phyloP scores from a whole-genome alignment of 2,888 invertebrate species.

The Patella depressa region DNA sequence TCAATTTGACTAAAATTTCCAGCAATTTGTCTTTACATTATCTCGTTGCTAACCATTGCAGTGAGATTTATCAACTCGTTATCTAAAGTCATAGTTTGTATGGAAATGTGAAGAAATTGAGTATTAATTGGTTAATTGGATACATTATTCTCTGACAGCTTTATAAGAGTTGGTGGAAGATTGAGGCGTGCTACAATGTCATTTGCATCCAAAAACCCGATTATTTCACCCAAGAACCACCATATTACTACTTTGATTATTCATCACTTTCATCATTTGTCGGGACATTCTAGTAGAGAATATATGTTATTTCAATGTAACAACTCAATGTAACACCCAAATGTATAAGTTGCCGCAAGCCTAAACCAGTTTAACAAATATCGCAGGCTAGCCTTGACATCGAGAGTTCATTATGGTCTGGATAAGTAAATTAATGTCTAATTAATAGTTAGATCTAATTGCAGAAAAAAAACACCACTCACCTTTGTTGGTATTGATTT shows the following conservation, averaged over 20 bases:
- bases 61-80: too few relatives aligned
- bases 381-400: too few relatives aligned
- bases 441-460: too few relatives aligned
- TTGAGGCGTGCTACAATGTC: not conserved
- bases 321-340: not conserved
- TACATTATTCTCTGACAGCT: not conserved
- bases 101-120: too few relatives aligned
- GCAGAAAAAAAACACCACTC: slow-evolving; percentile 28
- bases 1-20: too few relatives aligned
- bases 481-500: slow-evolving; percentile 26
- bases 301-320: not conserved
- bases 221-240: slow-evolving; percentile 13
- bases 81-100: too few relatives aligned
- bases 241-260: not conserved
- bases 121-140: too few relatives aligned
- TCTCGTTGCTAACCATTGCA: too few relatives aligned
- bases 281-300: not conserved
- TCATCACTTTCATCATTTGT: not conserved
- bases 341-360: slow-evolving; percentile 16
- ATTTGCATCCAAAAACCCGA: not conserved
- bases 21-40: not conserved
- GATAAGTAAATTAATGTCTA: too few relatives aligned
- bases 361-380: slow-evolving; percentile 13
- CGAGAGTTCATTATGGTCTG: too few relatives aligned
- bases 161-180: slow-evolving; percentile 15